Evolutionary conservation across 92 coral and sea anemone genomes (phyloP), one percentile per base, ranked within the genome.

Genomic region (Phenganax marumi): DNA sequence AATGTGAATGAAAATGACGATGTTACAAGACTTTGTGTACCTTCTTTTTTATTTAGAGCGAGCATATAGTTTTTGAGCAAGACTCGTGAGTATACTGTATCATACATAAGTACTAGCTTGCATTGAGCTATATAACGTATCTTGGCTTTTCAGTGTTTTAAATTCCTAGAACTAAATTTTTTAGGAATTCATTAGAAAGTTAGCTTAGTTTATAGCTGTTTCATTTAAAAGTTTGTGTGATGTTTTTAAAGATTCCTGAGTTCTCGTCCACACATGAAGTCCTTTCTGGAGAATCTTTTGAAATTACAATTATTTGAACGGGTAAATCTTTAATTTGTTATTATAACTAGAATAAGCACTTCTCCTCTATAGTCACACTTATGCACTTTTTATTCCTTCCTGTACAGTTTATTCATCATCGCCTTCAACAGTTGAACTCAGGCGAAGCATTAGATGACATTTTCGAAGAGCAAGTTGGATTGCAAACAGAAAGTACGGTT

Each of bases 271-370:
- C 90, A 89, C 50, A 89, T 85, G 84, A 89, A 89, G 39, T 84
- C 88, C 14, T 82, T 94, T 55, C 76, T 92, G 73, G 90, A 89
- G 63, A 87, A 78, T 50, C 89, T 94, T 72, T 87, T 94, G 80
- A 97, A 90, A 50, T 54, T 94, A 57, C 98, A 94, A 77, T 80
- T 92, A 66, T 94, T 94, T 91, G 98, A 94, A 52, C 95, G 91
- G 91, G 98, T 94, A 70, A 52, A 48, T 26, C 10, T 54, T 14
- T 47, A 10, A 8, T 7, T 2, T 3, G 33, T 33, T 16, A 17
- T 19, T 75, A 17, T 3, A 18, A 25, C 18, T 39, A 12, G 16
- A 3, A 33, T 75, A 75, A 46, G 33, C 48, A 10, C 47, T 7
- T 22, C 10, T 70, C 61, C 18, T 73, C 6, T 22, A n/a, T n/a